Evolutionary conservation across 2,888 invertebrate genomes (phyloP), one percentile per base, ranked within the genome.

Genomic region (Ophonus ardosiacus): DNA sequence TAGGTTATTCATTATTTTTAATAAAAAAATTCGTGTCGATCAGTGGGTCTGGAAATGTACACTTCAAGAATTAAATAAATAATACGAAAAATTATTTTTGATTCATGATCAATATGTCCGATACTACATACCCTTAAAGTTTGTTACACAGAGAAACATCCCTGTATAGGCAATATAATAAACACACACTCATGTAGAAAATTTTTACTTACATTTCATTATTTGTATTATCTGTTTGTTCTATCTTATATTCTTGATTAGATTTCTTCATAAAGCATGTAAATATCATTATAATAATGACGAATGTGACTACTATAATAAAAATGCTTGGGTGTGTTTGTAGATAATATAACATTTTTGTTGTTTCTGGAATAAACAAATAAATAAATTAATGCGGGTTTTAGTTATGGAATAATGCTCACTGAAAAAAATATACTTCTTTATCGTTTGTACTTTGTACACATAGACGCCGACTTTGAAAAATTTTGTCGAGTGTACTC

Each of bases 301-400:
- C 21, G 10, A 76, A 0, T 7, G 83, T 76, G 15, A 63, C 24
- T 43, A 13, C 83, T 6, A 83, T 83, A 31, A 83, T 83, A 43
- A 83, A 74, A 10, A 83, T 4, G 43, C 83, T 76, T 68, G 83
- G 83, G 43, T 83, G 83, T 59, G 83, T 7, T 43, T 57, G 17
- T 18, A 83, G 15, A 74, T 40, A 81, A 6, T 81, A 6, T 8
- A 40, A 40, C 63, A 81, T 65, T 65, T 81, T 81, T 8, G 7
- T 40, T 2, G 15, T 31, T 31, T 15, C 38, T 68, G 59, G 5
- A 59, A 59, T 40, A 56, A 51, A 21, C 56, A 56, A 56, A 56
- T 56, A 68, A 31, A 13, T 24, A 21, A 59, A 59, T 43, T 68
- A 21, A 31, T 4, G 3, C 31, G 5, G 5, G 31, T 31, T 13